Conservation (phyloP, 2,797 vertebrate genomes). For the Diplodus sargus region DNA sequence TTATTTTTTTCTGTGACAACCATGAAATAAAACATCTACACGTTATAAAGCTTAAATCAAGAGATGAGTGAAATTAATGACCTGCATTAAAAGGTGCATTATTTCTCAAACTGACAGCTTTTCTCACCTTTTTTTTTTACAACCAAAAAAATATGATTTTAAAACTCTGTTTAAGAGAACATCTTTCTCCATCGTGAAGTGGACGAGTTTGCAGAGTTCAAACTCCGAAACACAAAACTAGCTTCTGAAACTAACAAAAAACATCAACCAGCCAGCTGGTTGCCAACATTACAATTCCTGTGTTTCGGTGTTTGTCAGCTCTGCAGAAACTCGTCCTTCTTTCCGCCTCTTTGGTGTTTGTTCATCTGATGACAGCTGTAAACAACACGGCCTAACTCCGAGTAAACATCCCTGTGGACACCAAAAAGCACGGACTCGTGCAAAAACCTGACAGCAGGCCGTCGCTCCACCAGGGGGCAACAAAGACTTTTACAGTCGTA, state of each 20-base stretch:
- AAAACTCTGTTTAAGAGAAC: conserved; percentile 22
- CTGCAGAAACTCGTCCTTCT: conserved; percentile 8
- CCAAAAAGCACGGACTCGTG: neutral
- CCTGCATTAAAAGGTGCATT: neutral
- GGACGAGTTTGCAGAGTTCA: conserved; percentile 6
- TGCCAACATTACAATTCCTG: neutral
- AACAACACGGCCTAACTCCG: conserved; percentile 7
- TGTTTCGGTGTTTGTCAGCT: conserved; percentile 13
- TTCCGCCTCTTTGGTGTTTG: conserved; percentile 32
- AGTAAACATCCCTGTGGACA: conserved; percentile 27
- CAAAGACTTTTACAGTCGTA: conserved; percentile 6
- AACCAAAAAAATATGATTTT: conserved; percentile 29
- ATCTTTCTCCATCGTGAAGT: neutral
- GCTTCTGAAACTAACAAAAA: conserved; percentile 14
- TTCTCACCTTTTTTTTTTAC: neutral
- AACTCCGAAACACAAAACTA: conserved; percentile 14
- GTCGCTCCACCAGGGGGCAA: conserved; percentile 69
- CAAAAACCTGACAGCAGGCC: neutral
- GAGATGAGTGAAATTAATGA: neutral
- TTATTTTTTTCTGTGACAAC: neutral
- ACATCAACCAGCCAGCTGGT: conserved; percentile 78
- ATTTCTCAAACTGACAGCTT: neutral
- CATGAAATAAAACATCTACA: neutral
- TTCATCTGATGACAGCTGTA: conserved; percentile 20
- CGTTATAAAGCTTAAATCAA: neutral